A percentile compares a stretch with the other conserved stretches of the same genome.
These are phyloP conservation scores for Carassius gibelio DNA, from an alignment of 2,113 vertebrate genomes.

Conservation along the genomic window DNA sequence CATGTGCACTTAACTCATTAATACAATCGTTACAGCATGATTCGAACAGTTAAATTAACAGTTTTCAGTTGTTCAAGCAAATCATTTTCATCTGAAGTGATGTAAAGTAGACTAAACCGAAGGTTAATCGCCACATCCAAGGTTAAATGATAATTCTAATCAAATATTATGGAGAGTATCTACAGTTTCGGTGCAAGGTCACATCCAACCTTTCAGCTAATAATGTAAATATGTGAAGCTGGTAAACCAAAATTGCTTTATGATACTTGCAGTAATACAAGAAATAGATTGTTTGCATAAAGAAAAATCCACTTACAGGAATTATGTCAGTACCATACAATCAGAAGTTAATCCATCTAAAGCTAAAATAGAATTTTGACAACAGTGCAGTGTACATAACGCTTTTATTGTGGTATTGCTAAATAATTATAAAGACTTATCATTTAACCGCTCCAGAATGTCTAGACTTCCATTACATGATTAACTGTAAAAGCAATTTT, in stretches of 20 bases:
- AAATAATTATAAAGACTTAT: neutral
- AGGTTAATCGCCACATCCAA: neutral
- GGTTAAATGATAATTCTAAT: neutral
- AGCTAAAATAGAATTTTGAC: neutral
- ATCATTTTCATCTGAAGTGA: neutral
- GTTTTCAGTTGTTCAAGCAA: neutral
- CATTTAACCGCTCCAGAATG: neutral
- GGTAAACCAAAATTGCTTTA: neutral
- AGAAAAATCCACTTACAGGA: neutral
- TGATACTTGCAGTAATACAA: neutral
- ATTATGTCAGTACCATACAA: neutral
- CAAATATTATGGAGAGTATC: neutral
- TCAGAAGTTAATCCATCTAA: neutral
- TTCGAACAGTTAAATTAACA: neutral
- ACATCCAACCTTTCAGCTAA: neutral
- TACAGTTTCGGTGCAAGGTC: neutral
- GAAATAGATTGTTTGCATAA: neutral
- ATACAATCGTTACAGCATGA: neutral
- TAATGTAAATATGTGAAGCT: neutral
- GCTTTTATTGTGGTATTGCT: neutral
- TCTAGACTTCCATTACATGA: slow-evolving; percentile 14
- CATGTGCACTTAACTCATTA: neutral
- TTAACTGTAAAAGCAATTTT: slow-evolving; percentile 24
- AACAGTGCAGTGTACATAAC: neutral
- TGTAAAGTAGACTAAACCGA: neutral